Evolutionary conservation across 2,113 vertebrate genomes (phyloP).

Genomic region (Ramphastos sulfuratus): DNA sequence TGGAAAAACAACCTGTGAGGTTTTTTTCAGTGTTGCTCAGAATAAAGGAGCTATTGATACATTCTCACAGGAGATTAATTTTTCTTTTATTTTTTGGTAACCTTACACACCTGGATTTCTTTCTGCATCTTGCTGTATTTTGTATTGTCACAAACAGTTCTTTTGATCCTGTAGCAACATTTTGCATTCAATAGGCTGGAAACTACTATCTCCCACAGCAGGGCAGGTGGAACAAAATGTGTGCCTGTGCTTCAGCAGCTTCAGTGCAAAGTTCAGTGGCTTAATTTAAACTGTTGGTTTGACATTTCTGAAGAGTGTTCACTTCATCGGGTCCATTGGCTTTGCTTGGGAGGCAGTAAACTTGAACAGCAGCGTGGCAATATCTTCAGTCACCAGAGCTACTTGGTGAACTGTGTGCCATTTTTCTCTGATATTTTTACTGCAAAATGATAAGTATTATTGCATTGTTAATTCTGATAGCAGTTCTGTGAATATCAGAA

Average conservation of each 20-base stretch:
- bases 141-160: neutral
- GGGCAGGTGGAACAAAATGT: neutral
- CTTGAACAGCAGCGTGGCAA: neutral
- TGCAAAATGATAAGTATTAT: neutral
- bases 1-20: neutral
- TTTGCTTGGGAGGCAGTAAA: neutral
- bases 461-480: neutral
- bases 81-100: neutral
- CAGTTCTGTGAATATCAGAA: neutral
- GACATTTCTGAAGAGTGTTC: conserved; percentile 26
- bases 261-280: neutral
- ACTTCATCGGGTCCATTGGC: neutral
- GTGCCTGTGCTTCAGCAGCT: neutral
- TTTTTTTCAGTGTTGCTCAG: neutral
- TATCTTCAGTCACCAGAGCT: neutral
- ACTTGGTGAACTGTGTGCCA: accelerated
- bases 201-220: conserved; percentile 24
- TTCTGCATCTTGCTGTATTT: neutral
- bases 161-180: neutral
- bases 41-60: neutral
- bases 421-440: neutral
- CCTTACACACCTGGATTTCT: neutral
- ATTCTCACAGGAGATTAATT: neutral
- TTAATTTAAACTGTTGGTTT: conserved; percentile 31
- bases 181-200: neutral